phyloP scores from a whole-genome alignment of 2,888 invertebrate genomes.

The Cancer borealis region DNA sequence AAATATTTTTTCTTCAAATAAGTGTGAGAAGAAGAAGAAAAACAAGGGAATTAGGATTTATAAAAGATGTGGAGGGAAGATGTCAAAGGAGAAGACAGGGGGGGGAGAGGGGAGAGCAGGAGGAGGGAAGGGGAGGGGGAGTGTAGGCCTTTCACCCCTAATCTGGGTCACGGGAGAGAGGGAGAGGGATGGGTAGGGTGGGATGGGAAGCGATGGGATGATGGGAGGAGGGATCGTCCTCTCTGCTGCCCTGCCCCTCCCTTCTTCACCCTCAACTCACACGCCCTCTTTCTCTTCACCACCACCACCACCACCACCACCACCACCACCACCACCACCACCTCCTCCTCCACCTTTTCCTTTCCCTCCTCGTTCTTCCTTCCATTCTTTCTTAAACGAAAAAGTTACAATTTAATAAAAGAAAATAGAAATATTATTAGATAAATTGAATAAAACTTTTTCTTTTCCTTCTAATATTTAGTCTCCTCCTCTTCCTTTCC shows the following conservation, averaged over 20 bases:
- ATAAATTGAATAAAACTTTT: too few relatives aligned
- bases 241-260: neutral
- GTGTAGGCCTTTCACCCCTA: slow-evolving; percentile 23
- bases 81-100: slow-evolving; percentile 6
- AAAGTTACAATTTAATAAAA: too few relatives aligned
- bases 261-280: slow-evolving; percentile 11
- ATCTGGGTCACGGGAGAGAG: neutral
- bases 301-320: neutral
- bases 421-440: too few relatives aligned
- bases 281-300: neutral
- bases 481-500: neutral
- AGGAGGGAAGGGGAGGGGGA: neutral
- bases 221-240: slow-evolving; percentile 9
- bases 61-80: slow-evolving; percentile 24
- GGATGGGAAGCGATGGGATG: neutral
- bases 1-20: slow-evolving; percentile 1
- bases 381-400: too few relatives aligned
- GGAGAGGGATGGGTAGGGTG: neutral
- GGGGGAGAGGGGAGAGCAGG: neutral
- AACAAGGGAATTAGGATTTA: neutral
- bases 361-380: too few relatives aligned
- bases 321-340: neutral
- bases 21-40: neutral
- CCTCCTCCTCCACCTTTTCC: neutral
- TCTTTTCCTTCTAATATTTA: too few relatives aligned